Evolutionary conservation across 92 coral and sea anemone genomes (phyloP), one percentile per base, ranked within the genome.

Genomic region (Galaxea fascicularis): DNA sequence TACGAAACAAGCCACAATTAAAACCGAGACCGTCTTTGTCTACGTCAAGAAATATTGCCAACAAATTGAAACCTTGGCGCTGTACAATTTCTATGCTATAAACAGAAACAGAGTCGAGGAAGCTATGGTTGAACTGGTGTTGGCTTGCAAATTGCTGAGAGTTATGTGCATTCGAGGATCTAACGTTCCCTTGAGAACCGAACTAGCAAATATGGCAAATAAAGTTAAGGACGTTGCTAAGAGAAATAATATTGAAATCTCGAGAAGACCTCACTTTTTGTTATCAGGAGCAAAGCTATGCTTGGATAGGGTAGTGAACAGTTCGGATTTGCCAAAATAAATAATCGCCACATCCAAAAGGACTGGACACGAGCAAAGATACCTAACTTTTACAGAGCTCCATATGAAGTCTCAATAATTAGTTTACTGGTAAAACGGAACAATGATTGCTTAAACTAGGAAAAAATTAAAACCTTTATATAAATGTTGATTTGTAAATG

Each of bases 61-160:
- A 21, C 83, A 68, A 20, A 85, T 93, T 30, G 92, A 90, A 54
- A 80, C 89, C 13, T 82, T 93, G 52, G 96, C 96, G 10, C 71
- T 93, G 75, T 88, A 93, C 54, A 90, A 90, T 60, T 93, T 93
- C 54, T 93, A 93, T 74, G 96, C 96, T 25, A 78, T 90, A 21
- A 88, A 77, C 22, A 93, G 91, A 58, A 49, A 62, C 54, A 59
- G 87, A 4, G 96, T 93, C 0, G 96, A 93, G 45, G 85, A 90
- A n/a, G 86, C 92, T 1, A 75, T 93, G n/a, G 25, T 90, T 20
- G 86, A 90, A 59, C 22, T 93, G 60, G 90, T 90, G 10, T 57
- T 44, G 41, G 80, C 80, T 11, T 93, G 96, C 46, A 82, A 60
- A 20, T 57, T 20, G 25, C 84, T 93, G 62, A 89, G 82, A 45